Conservation (phyloP, 2,797 vertebrate species). For the Brachymystax lenok region DNA sequence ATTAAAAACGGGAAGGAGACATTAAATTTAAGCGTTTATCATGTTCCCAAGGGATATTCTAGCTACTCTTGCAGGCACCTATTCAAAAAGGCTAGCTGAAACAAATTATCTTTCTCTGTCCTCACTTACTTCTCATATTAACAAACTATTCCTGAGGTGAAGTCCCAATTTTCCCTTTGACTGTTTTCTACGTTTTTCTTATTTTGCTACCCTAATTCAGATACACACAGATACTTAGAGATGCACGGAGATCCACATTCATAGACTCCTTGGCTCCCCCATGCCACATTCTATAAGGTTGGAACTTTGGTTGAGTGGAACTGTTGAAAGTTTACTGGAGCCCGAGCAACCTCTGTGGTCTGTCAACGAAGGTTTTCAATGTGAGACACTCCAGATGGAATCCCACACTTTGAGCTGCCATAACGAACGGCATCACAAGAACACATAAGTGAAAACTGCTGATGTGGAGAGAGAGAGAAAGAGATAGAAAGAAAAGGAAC, state of each 20-base stretch:
- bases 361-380: constrained; percentile 53
- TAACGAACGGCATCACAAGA: constrained; percentile 66
- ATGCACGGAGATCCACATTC: constrained; percentile 24
- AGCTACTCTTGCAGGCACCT: constrained; percentile 17
- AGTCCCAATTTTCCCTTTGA: constrained; percentile 45
- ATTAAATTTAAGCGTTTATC: constrained; percentile 30
- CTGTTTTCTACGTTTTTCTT: constrained; percentile 49
- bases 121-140: constrained; percentile 49
- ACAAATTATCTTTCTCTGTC: constrained; percentile 44
- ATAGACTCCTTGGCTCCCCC: constrained; percentile 62
- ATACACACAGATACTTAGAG: background rate
- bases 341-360: constrained; percentile 51
- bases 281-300: constrained; percentile 43
- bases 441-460: constrained; percentile 60
- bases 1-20: background rate
- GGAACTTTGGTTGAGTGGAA: constrained; percentile 52
- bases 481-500: constrained; percentile 51
- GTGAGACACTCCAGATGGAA: constrained; percentile 73
- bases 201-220: background rate
- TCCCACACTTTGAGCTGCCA: constrained; percentile 67
- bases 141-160: background rate
- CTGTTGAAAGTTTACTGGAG: constrained; percentile 64
- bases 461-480: constrained; percentile 58
- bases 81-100: constrained; percentile 42
- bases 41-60: constrained; percentile 46